Conservation (phyloP, 2,888 invertebrate genomes). For the Hyles lineata region DNA sequence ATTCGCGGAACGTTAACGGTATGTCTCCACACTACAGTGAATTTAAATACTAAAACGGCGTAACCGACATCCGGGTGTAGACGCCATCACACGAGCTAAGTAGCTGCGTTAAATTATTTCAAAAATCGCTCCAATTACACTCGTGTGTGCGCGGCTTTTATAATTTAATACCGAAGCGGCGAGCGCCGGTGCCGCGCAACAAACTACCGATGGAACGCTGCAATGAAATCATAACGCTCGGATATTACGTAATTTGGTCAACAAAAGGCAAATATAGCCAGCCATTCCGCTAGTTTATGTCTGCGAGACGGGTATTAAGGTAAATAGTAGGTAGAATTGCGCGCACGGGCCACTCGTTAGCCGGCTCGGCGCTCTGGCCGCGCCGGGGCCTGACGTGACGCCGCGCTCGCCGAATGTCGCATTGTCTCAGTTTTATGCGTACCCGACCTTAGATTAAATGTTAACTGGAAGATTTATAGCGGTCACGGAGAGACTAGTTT, state of each 20-base stretch:
- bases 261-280: conserved; percentile 76
- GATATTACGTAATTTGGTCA: conserved; percentile 77
- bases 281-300: conserved; percentile 78
- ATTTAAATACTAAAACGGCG: conserved; percentile 71
- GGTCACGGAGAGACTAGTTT: conserved; percentile 69
- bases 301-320: conserved; percentile 76
- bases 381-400: conserved; percentile 65
- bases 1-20: conserved; percentile 67
- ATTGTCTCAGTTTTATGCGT: conserved; percentile 80
- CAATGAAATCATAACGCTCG: conserved; percentile 73
- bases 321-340: conserved; percentile 80
- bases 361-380: conserved; percentile 48
- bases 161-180: conserved; percentile 27
- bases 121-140: conserved; percentile 56
- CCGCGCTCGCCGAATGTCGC: conserved; percentile 71
- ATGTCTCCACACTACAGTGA: conserved; percentile 67
- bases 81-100: conserved; percentile 61
- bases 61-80: conserved; percentile 68
- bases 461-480: conserved; percentile 77
- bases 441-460: conserved; percentile 78
- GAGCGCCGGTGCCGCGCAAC: conserved; percentile 1
- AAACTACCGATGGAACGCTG: conserved; percentile 44
- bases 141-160: conserved; percentile 45
- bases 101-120: conserved; percentile 52
- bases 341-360: conserved; percentile 83